Conservation (phyloP, 2,888 invertebrate species). For the Adelognathus sp. region DNA sequence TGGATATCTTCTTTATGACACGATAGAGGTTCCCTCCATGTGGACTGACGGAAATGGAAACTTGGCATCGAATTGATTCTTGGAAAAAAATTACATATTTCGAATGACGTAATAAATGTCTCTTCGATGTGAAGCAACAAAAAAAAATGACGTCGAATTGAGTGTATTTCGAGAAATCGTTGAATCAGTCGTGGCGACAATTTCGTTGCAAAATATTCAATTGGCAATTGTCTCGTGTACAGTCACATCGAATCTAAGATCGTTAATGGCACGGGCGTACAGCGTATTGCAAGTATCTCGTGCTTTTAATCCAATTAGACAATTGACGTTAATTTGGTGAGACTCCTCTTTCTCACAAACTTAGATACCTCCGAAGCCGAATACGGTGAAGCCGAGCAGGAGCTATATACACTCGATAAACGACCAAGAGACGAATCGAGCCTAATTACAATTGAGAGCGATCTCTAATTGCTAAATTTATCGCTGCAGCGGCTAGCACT, state of each 20-base stretch:
- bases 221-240: slow-evolving; percentile 46
- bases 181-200: slow-evolving; percentile 2
- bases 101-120: no score
- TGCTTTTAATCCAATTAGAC: slow-evolving; percentile 71
- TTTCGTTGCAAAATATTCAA: slow-evolving; percentile 41
- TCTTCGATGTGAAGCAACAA: no score
- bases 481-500: slow-evolving; percentile 55
- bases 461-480: slow-evolving; percentile 78
- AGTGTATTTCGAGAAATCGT: slow-evolving; percentile 13
- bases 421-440: slow-evolving; percentile 62
- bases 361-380: slow-evolving; percentile 58
- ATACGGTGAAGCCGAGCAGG: slow-evolving; percentile 31
- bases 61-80: no score
- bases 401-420: not conserved
- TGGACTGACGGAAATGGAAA: no score
- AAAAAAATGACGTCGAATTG: no score
- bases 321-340: slow-evolving; percentile 77
- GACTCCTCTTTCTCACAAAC: slow-evolving; percentile 76
- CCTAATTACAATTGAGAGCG: slow-evolving; percentile 76
- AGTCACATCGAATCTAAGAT: slow-evolving; percentile 32
- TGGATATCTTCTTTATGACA: no score
- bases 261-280: slow-evolving; percentile 32
- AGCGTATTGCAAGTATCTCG: slow-evolving; percentile 25
- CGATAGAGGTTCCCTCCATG: no score
- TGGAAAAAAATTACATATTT: no score